A percentile compares a stretch with the other conserved stretches of the same genome.
phyloP scores from a whole-genome alignment of 2,797 vertebrate species.

The Poecile montanus region DNA sequence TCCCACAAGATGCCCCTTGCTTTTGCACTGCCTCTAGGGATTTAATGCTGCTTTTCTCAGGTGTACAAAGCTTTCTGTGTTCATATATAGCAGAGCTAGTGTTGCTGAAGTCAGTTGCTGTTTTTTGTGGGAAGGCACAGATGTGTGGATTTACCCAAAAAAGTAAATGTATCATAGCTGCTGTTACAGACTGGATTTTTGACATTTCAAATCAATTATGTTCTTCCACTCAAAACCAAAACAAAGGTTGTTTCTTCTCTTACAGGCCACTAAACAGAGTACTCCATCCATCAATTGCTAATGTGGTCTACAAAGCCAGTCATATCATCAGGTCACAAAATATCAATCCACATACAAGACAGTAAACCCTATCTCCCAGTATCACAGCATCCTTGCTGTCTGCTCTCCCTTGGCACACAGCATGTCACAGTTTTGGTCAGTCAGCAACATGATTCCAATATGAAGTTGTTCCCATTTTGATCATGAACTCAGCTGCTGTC shows the following conservation, averaged over 20 bases:
- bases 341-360: background rate
- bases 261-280: background rate
- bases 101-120: background rate
- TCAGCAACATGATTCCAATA: background rate
- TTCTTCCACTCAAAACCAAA: background rate
- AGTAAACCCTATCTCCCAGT: background rate
- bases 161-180: background rate
- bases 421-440: background rate
- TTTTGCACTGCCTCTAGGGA: background rate
- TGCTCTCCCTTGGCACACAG: background rate
- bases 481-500: background rate
- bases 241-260: background rate
- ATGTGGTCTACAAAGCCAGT: background rate
- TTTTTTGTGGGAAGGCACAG: background rate
- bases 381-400: rapidly evolving
- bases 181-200: background rate
- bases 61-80: background rate
- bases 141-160: rapidly evolving
- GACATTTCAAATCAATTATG: background rate
- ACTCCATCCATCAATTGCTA: background rate
- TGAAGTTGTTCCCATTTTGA: background rate
- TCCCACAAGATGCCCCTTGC: background rate
- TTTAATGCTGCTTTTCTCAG: background rate
- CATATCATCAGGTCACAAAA: background rate
- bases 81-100: background rate